These are phyloP conservation scores for Mus spretus DNA, from an alignment of 2,797 vertebrate genomes.

Conservation along the genomic window DNA sequence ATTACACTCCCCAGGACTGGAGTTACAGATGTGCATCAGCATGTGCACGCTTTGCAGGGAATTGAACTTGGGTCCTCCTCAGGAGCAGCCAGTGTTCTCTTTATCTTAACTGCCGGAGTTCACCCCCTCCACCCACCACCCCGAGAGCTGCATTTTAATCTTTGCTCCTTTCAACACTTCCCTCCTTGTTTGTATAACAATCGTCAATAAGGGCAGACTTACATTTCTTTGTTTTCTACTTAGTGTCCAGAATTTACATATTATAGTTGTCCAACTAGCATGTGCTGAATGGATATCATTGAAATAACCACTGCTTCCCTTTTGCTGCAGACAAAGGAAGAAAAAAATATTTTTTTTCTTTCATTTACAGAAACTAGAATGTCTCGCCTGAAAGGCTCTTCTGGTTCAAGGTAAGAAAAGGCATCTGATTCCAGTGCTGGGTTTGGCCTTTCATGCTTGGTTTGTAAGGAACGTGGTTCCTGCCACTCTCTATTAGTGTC, in stretches of 20 bases:
- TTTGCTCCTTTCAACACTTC: conserved; percentile 16
- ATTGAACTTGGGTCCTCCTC: not conserved
- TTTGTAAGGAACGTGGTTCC: not conserved
- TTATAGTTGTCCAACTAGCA: not conserved
- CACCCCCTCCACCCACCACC: not conserved
- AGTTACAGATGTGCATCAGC: not conserved
- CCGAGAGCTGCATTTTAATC: not conserved
- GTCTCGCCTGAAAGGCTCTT: conserved; percentile 18
- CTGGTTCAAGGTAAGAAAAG: conserved; percentile 43
- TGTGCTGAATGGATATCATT: not conserved
- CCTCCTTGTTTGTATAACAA: not conserved
- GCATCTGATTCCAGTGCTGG: not conserved
- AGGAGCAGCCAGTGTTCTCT: not conserved
- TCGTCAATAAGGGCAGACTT: not conserved
- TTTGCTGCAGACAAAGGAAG: conserved; percentile 34
- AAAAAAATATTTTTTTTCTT: not conserved
- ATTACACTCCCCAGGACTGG: not conserved
- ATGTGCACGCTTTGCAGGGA: too few species aligned
- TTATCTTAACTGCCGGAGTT: not conserved
- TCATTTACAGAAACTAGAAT: conserved; percentile 51
- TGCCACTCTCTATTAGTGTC: not conserved
- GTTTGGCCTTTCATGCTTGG: not conserved
- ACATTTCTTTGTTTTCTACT: conserved; percentile 17
- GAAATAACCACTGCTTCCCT: not conserved
- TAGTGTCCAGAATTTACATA: not conserved